Evolutionary conservation across 2,888 invertebrate genomes (phyloP).

Genomic region (Bombyx huttoni): DNA sequence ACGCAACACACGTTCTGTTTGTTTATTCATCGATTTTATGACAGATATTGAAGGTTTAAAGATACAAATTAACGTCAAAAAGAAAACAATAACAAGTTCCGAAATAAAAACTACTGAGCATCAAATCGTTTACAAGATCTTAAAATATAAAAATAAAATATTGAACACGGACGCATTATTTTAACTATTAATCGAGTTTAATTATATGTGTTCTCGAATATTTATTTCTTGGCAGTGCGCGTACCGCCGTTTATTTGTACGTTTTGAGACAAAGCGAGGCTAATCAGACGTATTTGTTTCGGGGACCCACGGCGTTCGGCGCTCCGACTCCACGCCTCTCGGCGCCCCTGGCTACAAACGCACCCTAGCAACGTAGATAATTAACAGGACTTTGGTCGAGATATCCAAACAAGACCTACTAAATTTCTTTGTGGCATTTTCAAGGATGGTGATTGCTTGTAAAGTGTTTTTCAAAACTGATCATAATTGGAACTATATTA

Average conservation of each 20-base stretch:
- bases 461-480: not conserved
- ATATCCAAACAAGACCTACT: conserved; percentile 8
- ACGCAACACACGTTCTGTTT: too few relatives aligned
- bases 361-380: conserved; percentile 33
- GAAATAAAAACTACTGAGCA: too few relatives aligned
- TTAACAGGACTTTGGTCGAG: conserved; percentile 33
- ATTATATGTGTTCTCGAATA: conserved; percentile 15
- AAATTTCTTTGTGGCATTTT: not conserved
- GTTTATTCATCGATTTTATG: too few relatives aligned
- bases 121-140: too few relatives aligned
- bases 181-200: not conserved
- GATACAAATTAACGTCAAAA: too few relatives aligned
- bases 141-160: too few relatives aligned
- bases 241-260: conserved; percentile 7
- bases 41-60: too few relatives aligned
- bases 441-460: not conserved
- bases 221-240: conserved; percentile 16
- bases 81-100: too few relatives aligned
- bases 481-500: too few relatives aligned
- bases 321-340: conserved; percentile 11
- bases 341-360: conserved; percentile 11
- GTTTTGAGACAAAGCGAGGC: conserved; percentile 46
- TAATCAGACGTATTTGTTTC: conserved; percentile 66
- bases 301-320: conserved; percentile 39
- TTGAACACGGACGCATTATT: too few relatives aligned